Evolutionary conservation across 2,113 vertebrate genomes (phyloP), one percentile per base, ranked within the genome.

Genomic region (Tupaia chinensis): DNA sequence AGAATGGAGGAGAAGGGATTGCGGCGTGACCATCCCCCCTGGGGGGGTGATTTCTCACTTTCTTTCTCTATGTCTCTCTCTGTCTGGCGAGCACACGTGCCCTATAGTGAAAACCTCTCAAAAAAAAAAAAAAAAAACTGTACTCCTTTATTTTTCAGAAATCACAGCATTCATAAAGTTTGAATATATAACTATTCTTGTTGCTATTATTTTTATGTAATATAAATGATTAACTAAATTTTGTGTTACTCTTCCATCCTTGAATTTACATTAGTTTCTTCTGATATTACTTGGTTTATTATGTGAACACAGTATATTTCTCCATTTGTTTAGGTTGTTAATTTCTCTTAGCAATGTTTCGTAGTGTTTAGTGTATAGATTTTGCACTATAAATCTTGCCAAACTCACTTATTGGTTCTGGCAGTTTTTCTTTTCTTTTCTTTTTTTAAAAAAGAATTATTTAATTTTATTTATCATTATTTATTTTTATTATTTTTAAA

Each of bases 221-320:
- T 87, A 17, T 69, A 93, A 91, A 69, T 76, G 70, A 79, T 79
- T 92, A 92, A 69, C 23, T 97, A 86, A 93, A 85, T 89, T 87
- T 29, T 77, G 17, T 65, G 23, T 85, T 93, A 54, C 76, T 97
- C 44, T 63, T 88, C 27, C 3, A 79, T 6, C 87, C 32, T 29
- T 17, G 1, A 68, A 10, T 82, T 22, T 53, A 9, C 12, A 60
- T 32, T 95, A 83, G 16, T 92, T 56, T 94, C 32, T 89, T 89
- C 73, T 91, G 72, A 56, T 95, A 91, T 29, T 81, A 81, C 29
- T 19, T 70, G 53, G 74, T 70, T 91, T 91, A 88, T 94, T 79
- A 73, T 19, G 60, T 63, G 23, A 94, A 76, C 19, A 81, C 12
- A 81, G 5, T 77, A 16, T 81, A 25, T 92, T 27, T 65, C 15